Evolutionary conservation across 2,113 vertebrate genomes (phyloP).

Genomic region (Xerus inauris): DNA sequence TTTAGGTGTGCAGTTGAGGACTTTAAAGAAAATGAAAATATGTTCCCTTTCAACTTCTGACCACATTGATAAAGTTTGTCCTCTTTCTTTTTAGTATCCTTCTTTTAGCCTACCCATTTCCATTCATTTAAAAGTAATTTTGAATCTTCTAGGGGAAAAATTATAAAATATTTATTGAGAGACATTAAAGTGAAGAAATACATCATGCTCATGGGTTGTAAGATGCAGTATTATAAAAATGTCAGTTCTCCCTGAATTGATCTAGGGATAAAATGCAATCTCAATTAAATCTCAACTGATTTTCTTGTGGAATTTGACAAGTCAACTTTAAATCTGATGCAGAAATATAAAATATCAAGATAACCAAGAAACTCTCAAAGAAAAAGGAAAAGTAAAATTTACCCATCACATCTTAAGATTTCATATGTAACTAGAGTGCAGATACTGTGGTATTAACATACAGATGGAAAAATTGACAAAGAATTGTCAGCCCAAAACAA

Average conservation of each 20-base stretch:
- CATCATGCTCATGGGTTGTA: neutral
- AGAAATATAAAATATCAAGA: neutral
- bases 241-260: conserved; percentile 6
- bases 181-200: conserved; percentile 26
- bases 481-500: neutral
- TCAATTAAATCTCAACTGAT: conserved; percentile 11
- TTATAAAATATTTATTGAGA: conserved; percentile 37
- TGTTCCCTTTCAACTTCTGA: conserved; percentile 15
- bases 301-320: conserved; percentile 38
- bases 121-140: neutral
- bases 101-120: neutral
- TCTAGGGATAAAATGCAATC: conserved; percentile 33
- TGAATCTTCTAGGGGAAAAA: conserved; percentile 4
- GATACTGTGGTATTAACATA: neutral
- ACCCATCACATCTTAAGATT: neutral
- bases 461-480: neutral
- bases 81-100: neutral
- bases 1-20: neutral
- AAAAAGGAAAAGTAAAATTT: neutral
- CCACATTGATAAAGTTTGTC: neutral
- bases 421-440: conserved; percentile 9
- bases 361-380: conserved; percentile 31
- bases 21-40: conserved; percentile 3
- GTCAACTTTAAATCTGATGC: neutral
- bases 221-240: conserved; percentile 15